Evolutionary conservation across 1,140 invertebrate genomes (phyloP).

Genomic region (Ceratosolen fusciceps): DNA sequence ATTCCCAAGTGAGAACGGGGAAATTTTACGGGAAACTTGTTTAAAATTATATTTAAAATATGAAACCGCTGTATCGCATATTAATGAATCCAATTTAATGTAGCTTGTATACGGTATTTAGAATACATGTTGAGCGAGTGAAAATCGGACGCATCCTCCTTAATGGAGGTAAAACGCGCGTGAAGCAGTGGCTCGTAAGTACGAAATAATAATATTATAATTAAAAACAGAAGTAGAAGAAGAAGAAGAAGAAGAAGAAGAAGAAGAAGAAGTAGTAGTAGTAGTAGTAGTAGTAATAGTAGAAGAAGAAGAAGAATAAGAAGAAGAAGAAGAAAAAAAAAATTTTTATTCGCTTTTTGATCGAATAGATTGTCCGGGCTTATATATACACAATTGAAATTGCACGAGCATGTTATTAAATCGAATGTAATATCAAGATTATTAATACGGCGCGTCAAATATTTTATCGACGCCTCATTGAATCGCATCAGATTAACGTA

Average conservation of each 20-base stretch:
- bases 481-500: conserved; percentile 37
- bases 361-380: background rate
- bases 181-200: background rate
- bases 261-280: no score
- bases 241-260: no score
- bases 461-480: conserved; percentile 39
- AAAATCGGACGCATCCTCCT: background rate
- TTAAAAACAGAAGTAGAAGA: no score
- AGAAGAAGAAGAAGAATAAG: no score
- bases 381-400: conserved; percentile 29
- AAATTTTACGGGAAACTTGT: conserved; percentile 15
- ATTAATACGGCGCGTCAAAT: conserved; percentile 50
- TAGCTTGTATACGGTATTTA: background rate
- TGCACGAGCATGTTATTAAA: conserved; percentile 24
- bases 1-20: background rate
- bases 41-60: conserved; percentile 2
- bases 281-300: no score
- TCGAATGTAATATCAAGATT: conserved; percentile 48
- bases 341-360: background rate
- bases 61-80: background rate
- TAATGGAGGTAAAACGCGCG: background rate
- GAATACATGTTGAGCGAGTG: background rate
- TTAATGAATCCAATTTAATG: conserved; percentile 13
- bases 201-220: no score
- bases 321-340: no score